Evolutionary conservation across 1,140 invertebrate species (phyloP).

Genomic region (Bombus balteatus): DNA sequence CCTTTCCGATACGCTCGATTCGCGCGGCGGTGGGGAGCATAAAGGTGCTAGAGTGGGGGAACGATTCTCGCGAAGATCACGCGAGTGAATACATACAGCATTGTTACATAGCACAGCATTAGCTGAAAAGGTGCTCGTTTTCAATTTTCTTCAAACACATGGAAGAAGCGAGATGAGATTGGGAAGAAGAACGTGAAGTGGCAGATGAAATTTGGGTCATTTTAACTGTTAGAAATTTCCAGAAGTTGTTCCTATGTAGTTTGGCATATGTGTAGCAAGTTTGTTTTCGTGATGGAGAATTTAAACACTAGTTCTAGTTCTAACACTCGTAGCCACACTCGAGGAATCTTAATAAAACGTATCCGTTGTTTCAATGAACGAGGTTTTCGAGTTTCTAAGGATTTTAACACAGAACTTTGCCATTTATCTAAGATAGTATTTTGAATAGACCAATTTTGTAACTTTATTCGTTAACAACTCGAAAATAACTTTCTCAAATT

Average conservation of each 20-base stretch:
- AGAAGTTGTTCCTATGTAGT: background rate
- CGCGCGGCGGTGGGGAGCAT: background rate
- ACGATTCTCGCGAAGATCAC: constrained; percentile 10
- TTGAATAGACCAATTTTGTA: background rate
- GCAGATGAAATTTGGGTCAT: background rate
- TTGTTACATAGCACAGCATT: too few relatives aligned
- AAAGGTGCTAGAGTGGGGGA: background rate
- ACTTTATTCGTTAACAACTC: background rate
- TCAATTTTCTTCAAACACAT: too few relatives aligned
- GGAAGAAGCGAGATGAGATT: background rate
- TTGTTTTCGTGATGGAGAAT: background rate
- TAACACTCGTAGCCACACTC: background rate
- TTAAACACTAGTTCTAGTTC: background rate
- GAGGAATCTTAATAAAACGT: background rate
- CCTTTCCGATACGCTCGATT: constrained; percentile 25
- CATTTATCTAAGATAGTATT: background rate
- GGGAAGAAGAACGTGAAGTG: background rate
- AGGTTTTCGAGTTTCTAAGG: background rate
- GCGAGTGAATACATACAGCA: background rate
- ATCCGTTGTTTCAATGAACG: background rate
- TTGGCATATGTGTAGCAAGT: background rate
- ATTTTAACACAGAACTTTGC: background rate
- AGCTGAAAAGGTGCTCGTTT: too few relatives aligned
- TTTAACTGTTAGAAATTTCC: background rate
- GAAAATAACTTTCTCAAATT: too few relatives aligned